phyloP scores from a whole-genome alignment of 2,113 vertebrate species.

The Struthio camelus region DNA sequence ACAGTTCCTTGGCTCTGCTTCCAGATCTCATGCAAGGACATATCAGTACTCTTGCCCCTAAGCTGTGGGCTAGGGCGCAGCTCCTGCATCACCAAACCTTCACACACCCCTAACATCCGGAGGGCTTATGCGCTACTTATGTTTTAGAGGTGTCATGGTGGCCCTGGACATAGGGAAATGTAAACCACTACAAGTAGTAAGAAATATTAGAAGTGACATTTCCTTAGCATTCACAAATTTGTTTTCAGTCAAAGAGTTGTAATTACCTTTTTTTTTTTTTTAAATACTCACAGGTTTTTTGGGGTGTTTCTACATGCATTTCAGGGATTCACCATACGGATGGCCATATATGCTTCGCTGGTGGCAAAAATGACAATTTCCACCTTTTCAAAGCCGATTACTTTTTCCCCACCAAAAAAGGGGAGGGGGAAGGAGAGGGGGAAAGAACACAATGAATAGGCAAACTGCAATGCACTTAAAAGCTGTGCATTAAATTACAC shows the following conservation, averaged over 20 bases:
- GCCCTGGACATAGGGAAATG: not conserved
- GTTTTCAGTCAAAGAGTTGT: not conserved
- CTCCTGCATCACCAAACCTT: not conserved
- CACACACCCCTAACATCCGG: not conserved
- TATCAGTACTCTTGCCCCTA: not conserved
- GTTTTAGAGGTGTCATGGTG: not conserved
- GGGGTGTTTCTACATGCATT: too few relatives aligned
- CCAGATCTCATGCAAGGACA: not conserved
- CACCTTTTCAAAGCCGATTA: too few relatives aligned
- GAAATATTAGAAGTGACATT: not conserved
- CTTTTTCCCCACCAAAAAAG: not conserved
- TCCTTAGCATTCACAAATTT: not conserved
- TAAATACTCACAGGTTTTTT: not conserved
- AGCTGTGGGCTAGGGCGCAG: not conserved
- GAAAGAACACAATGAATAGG: not conserved
- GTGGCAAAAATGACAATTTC: not conserved
- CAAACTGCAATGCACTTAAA: not conserved
- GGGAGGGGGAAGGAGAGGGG: not conserved
- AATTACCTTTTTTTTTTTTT: not conserved
- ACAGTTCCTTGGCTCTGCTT: not conserved
- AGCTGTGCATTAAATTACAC: accelerated
- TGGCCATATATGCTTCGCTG: not conserved
- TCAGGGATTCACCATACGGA: not conserved
- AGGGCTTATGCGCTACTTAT: not conserved
- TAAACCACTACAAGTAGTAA: not conserved